Evolutionary conservation across 1,140 invertebrate genomes (phyloP).

Genomic region (Bombus breviceps): DNA sequence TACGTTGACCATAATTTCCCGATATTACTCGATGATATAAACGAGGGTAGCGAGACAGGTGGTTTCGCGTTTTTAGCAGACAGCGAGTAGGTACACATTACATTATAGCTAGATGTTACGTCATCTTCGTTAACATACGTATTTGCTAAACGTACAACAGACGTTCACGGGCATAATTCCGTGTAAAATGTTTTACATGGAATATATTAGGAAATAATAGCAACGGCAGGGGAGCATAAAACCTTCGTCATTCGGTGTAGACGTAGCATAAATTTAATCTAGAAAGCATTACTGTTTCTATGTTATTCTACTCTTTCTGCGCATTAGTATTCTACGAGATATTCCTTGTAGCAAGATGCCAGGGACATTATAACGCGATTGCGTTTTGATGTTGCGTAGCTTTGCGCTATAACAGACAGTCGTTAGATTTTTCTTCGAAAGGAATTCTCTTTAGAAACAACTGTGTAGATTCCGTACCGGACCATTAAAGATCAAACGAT

Average conservation of each 20-base stretch:
- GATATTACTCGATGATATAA: not conserved
- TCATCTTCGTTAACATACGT: not conserved
- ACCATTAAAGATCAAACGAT: not conserved
- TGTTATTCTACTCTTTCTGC: not conserved
- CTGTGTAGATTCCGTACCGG: not conserved
- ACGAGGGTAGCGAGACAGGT: not conserved
- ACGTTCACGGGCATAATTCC: not conserved
- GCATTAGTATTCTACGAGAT: not conserved
- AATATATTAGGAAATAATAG: not conserved
- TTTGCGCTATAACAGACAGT: not conserved
- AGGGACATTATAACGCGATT: not conserved
- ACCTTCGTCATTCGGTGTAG: not conserved
- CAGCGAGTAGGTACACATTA: not conserved
- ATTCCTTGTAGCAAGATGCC: not conserved
- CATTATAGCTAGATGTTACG: not conserved
- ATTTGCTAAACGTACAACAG: not conserved
- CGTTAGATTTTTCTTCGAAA: not conserved
- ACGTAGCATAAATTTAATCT: slow-evolving; percentile 2
- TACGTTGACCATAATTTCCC: not conserved
- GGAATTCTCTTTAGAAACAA: not conserved
- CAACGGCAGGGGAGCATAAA: not conserved
- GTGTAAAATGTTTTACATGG: not conserved
- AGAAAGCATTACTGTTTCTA: not conserved
- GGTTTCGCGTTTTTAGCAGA: not conserved
- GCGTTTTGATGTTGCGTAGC: not conserved